A percentile compares a stretch with the other conserved stretches of the same genome.
Conservation (phyloP, 2,797 vertebrate species). For the Miichthys miiuy region DNA sequence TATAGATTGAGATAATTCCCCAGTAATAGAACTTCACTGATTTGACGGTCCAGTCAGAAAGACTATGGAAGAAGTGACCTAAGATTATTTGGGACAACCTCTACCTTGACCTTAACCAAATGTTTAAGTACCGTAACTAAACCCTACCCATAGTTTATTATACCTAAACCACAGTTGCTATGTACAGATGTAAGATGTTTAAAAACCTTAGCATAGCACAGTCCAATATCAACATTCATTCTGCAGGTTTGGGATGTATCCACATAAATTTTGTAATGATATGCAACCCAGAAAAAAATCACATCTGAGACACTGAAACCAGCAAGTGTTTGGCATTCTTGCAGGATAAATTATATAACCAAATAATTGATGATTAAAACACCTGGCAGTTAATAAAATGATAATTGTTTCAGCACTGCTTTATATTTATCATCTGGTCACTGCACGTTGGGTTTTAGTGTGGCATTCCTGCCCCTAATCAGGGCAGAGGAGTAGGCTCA, state of each 20-base stretch:
- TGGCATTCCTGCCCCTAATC: slow-evolving; percentile 45
- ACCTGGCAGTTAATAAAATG: background rate
- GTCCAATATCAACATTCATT: background rate
- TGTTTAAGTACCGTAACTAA: background rate
- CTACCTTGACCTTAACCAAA: background rate
- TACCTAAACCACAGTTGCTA: background rate
- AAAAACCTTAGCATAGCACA: background rate
- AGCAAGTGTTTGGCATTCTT: background rate
- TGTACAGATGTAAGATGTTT: background rate
- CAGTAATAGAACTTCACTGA: too few species aligned
- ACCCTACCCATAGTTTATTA: background rate
- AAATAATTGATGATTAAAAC: background rate
- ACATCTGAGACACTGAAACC: background rate
- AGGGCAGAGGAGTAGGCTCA: slow-evolving; percentile 42
- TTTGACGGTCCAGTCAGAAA: too few species aligned
- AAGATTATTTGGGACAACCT: background rate
- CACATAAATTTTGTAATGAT: background rate
- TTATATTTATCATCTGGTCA: slow-evolving; percentile 29
- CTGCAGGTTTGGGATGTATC: background rate
- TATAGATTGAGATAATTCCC: too few species aligned
- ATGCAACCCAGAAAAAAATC: background rate
- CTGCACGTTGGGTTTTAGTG: slow-evolving; percentile 19
- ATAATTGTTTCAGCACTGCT: background rate
- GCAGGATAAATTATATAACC: background rate
- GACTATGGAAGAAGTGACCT: too few species aligned